Conservation (phyloP, 2,113 vertebrate genomes). For the Labeo rohita region DNA sequence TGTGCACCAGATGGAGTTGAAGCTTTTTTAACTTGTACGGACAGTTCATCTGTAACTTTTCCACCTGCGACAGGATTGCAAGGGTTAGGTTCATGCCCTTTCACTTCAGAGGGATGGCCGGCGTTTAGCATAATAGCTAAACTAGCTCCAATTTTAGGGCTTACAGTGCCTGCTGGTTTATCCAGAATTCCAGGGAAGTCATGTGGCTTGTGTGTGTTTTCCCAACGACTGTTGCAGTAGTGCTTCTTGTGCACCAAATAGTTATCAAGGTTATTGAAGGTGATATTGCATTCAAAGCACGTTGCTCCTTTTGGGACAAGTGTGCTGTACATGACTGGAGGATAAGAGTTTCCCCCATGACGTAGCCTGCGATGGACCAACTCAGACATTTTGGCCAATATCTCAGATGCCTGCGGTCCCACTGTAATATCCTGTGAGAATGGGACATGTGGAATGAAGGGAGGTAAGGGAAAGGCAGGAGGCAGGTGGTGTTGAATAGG, state of each 20-base stretch:
- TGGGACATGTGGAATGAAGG: constrained; percentile 86
- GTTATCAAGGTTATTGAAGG: constrained; percentile 89
- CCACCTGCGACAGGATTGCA: constrained; percentile 77
- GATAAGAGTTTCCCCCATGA: constrained; percentile 83
- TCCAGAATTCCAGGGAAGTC: constrained; percentile 81
- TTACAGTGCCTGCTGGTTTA: constrained; percentile 80
- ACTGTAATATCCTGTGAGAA: constrained; percentile 86
- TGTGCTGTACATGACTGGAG: constrained; percentile 85
- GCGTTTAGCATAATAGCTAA: constrained; percentile 77
- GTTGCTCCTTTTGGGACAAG: constrained; percentile 88
- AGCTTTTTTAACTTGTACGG: constrained; percentile 79
- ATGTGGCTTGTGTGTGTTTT: constrained; percentile 83
- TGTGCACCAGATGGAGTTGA: constrained; percentile 68
- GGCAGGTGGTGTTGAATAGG: constrained; percentile 84
- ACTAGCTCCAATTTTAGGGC: constrained; percentile 77
- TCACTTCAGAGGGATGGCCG: constrained; percentile 76
- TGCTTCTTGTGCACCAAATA: constrained; percentile 92
- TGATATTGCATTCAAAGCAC: constrained; percentile 91
- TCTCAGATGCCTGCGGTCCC: constrained; percentile 89
- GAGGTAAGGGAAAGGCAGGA: constrained; percentile 84
- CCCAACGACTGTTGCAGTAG: constrained; percentile 89
- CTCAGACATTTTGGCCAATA: constrained; percentile 91
- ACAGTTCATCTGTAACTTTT: constrained; percentile 81
- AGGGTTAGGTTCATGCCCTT: constrained; percentile 79
- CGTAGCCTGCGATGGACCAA: constrained; percentile 86